Conservation (phyloP, 2,888 invertebrate genomes). For the Aphidoletes aphidimyza region DNA sequence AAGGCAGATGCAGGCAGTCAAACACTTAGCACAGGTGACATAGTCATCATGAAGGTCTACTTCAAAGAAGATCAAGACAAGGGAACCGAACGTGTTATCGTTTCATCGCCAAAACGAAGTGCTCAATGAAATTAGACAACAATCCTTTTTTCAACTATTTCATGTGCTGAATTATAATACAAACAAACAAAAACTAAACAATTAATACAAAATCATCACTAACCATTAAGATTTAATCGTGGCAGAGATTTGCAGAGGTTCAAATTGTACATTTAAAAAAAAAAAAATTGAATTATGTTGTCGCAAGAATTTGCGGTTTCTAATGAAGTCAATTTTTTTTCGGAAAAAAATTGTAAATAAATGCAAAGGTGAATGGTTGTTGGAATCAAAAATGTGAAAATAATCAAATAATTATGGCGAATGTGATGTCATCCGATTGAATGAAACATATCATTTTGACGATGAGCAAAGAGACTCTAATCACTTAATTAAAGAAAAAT, state of each 20-base stretch:
- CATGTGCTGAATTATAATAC: background rate
- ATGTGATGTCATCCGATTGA: background rate
- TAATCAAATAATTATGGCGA: background rate
- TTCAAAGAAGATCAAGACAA: slow-evolving; percentile 72
- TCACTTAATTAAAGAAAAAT: background rate
- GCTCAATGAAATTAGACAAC: background rate
- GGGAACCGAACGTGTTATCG: slow-evolving; percentile 68
- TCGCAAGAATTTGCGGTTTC: too few relatives aligned
- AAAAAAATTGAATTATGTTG: too few relatives aligned
- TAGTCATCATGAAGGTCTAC: slow-evolving; percentile 88
- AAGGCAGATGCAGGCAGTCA: slow-evolving; percentile 75
- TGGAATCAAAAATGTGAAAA: too few relatives aligned
- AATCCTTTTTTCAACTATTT: background rate
- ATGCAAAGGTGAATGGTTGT: too few relatives aligned
- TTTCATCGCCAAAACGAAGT: slow-evolving; percentile 66
- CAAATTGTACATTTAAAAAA: too few relatives aligned
- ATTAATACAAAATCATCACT: too few relatives aligned
- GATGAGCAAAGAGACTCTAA: too few relatives aligned
- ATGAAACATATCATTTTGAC: background rate
- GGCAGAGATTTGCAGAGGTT: too few relatives aligned
- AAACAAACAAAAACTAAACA: too few relatives aligned
- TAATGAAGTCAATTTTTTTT: too few relatives aligned
- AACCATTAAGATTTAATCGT: too few relatives aligned
- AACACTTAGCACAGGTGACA: slow-evolving; percentile 90
- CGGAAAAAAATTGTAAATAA: too few relatives aligned